Conservation (phyloP, 2,888 invertebrate species). For the Mesodorylaimus sp. region DNA sequence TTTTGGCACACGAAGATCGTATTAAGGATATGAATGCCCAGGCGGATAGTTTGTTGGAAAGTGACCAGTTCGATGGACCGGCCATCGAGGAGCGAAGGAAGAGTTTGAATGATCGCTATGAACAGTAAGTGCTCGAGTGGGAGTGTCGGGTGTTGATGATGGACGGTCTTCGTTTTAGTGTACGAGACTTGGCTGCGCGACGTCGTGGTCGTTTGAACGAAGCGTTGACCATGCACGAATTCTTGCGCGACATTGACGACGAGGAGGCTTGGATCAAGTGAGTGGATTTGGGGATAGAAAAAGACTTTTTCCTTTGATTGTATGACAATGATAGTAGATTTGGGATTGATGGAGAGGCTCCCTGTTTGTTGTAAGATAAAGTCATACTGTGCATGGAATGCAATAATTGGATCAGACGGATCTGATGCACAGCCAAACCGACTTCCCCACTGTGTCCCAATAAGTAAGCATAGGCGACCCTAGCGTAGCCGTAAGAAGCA, state of each 20-base stretch:
- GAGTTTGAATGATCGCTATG: slow-evolving; percentile 89
- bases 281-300: no score
- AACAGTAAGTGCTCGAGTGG: slow-evolving; percentile 29
- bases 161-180: slow-evolving; percentile 18
- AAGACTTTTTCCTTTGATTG: no score
- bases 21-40: slow-evolving; percentile 69
- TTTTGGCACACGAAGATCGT: slow-evolving; percentile 66
- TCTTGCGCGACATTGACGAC: slow-evolving; percentile 96
- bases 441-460: no score
- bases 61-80: slow-evolving; percentile 89
- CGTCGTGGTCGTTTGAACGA: slow-evolving; percentile 78
- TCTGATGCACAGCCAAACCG: no score
- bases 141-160: slow-evolving; percentile 5
- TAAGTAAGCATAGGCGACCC: no score
- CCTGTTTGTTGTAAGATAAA: no score
- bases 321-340: no score
- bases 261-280: slow-evolving; percentile 98
- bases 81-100: slow-evolving; percentile 75
- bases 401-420: no score
- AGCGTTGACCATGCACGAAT: slow-evolving; percentile 92
- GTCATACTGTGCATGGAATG: no score
- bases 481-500: no score
- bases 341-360: no score
- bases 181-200: slow-evolving; percentile 60
- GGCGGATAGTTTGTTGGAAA: slow-evolving; percentile 83